phyloP scores from a whole-genome alignment of 2,888 invertebrate genomes.

The Creontiades dilutus region DNA sequence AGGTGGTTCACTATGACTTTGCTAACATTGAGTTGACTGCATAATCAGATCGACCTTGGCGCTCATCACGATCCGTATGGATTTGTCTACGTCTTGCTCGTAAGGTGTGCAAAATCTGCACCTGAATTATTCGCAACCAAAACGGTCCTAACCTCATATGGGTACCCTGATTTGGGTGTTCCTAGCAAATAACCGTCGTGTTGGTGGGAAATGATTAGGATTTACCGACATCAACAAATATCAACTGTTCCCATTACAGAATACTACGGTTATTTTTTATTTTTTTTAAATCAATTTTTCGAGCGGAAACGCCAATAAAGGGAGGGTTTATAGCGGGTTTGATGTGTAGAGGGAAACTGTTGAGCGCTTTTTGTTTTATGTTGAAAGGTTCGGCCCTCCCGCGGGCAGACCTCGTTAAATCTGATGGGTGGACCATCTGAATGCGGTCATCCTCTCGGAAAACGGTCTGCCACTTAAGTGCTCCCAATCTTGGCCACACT shows the following conservation, averaged over 20 bases:
- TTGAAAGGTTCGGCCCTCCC: neutral
- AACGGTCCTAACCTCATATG: too few relatives aligned
- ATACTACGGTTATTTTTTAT: neutral
- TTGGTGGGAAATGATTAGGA: too few relatives aligned
- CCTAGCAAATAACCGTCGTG: too few relatives aligned
- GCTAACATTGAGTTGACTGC: too few relatives aligned
- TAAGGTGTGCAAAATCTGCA: too few relatives aligned
- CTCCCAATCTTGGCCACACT: conserved; percentile 32
- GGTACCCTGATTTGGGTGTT: too few relatives aligned
- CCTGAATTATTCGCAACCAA: too few relatives aligned
- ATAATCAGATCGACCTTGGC: too few relatives aligned
- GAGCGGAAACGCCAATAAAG: neutral
- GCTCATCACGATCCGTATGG: too few relatives aligned
- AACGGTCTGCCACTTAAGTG: neutral
- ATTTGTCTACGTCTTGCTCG: too few relatives aligned
- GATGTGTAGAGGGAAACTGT: neutral
- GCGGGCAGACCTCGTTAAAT: conserved; percentile 9
- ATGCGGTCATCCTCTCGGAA: conserved; percentile 31
- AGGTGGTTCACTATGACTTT: too few relatives aligned
- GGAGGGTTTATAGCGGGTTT: neutral
- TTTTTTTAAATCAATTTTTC: neutral
- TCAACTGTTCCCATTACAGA: neutral
- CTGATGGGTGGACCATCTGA: conserved; percentile 30
- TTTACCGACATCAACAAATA: neutral
- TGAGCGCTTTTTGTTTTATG: conserved; percentile 27